Evolutionary conservation across 2,888 invertebrate species (phyloP), one percentile per base, ranked within the genome.

Genomic region (Actias luna): DNA sequence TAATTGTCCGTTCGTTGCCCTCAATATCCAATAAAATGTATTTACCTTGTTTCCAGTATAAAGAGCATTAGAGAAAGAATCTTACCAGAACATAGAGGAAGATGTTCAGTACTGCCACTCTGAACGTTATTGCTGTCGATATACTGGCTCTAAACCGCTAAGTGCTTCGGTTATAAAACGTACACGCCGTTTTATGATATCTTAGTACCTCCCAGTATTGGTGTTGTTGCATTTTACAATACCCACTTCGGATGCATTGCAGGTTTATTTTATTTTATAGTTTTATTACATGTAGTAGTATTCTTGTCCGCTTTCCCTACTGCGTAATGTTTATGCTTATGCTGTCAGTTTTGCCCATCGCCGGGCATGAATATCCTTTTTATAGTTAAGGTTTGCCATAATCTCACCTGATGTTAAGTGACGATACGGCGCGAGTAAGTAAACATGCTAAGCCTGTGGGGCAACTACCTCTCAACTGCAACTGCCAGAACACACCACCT

Each of bases 151-250:
- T 60, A 60, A 60, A 60, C 22, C 46, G 7, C 60, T 50, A 50
- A 60, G 50, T 50, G 60, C 60, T 33, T 55, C 55, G 29, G 55
- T 22, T 60, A 50, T 60, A 60, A 46, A 50, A 29, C 60, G 42
- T 42, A 27, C 59, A 46, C 55, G 14, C 50, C 35, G n/a, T 50
- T 60, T 60, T 60, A 60, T 31, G 50, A 60, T 55, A n/a, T 29
- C 55, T 33, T 8, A 33, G 33, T 33, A 33, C 33, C 33, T n/a
- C n/a, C n/a, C n/a, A n/a, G 22, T 22, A 60, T 52, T 25, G 50
- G 60, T 60, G 55, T 55, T 29, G 55, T 55, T 29, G 60, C 60
- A 60, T 60, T 59, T 27, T 35, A 31, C 60, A 60, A 60, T 60
- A 60, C 33, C 60, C 60, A 33, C 27, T 60, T 50, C 33, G 50